Evolutionary conservation across 2,888 invertebrate species (phyloP).

Genomic region (Rhingia campestris): DNA sequence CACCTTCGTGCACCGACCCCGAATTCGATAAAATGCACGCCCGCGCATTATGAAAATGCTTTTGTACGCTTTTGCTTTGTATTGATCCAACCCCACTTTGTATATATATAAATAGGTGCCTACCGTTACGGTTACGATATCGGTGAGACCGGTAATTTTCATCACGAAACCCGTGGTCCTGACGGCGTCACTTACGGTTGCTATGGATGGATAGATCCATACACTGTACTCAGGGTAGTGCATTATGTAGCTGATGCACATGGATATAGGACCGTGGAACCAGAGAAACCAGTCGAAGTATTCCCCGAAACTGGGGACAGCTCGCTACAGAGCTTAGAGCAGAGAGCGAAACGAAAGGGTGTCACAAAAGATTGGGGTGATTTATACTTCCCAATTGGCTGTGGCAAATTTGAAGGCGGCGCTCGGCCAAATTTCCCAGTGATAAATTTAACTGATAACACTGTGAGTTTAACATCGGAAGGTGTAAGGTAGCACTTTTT

Average conservation of each 20-base stretch:
- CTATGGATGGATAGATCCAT: slow-evolving; percentile 90
- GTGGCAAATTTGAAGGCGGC: slow-evolving; percentile 84
- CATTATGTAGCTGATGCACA: slow-evolving; percentile 91
- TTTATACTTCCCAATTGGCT: slow-evolving; percentile 89
- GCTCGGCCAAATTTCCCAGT: slow-evolving; percentile 79
- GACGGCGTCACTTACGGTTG: slow-evolving; percentile 92
- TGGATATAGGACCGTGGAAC: slow-evolving; percentile 89
- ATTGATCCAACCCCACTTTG: slow-evolving; percentile 69
- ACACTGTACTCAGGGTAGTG: slow-evolving; percentile 86
- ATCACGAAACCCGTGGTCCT: slow-evolving; percentile 89
- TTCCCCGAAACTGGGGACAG: slow-evolving; percentile 78
- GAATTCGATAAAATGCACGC: slow-evolving; percentile 47
- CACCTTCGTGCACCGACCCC: slow-evolving; percentile 25
- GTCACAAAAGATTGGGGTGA: slow-evolving; percentile 87
- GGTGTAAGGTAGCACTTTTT: not conserved
- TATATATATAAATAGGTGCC: slow-evolving; percentile 83
- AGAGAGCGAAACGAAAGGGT: slow-evolving; percentile 76
- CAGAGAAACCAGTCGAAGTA: slow-evolving; percentile 87
- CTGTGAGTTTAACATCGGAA: slow-evolving; percentile 77
- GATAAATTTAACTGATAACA: slow-evolving; percentile 77
- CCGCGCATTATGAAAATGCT: slow-evolving; percentile 55
- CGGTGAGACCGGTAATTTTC: slow-evolving; percentile 89
- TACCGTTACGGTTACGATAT: slow-evolving; percentile 92
- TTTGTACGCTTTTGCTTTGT: slow-evolving; percentile 69
- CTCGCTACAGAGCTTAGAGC: slow-evolving; percentile 75